These are phyloP conservation scores for Macrostomum cliftonense DNA, from an alignment of 2,888 invertebrate genomes.

Conservation along the genomic window DNA sequence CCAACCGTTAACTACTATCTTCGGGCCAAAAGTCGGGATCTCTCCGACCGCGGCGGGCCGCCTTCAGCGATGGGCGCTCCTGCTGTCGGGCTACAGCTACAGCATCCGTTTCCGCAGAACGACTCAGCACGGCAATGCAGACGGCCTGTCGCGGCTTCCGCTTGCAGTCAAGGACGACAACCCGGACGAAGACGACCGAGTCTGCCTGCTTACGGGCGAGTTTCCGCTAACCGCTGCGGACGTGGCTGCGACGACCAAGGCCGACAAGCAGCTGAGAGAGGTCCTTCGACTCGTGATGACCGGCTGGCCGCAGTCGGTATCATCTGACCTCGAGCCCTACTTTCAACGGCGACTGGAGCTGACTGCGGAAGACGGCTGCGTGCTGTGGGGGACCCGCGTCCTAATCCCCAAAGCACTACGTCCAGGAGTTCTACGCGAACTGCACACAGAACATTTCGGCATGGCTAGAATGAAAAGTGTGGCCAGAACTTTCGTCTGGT, in stretches of 20 bases:
- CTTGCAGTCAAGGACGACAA: not conserved
- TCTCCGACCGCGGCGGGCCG: conserved; percentile 4
- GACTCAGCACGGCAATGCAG: conserved; percentile 4
- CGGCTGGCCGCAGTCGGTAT: conserved; percentile 2
- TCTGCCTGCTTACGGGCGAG: no score
- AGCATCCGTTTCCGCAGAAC: conserved; percentile 4
- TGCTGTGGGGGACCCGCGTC: not conserved
- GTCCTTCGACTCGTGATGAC: not conserved
- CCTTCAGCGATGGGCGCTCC: conserved; percentile 5
- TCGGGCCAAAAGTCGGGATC: not conserved
- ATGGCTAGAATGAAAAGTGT: not conserved
- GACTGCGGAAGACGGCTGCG: not conserved
- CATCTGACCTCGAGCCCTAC: not conserved
- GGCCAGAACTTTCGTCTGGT: not conserved
- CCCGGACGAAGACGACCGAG: not conserved
- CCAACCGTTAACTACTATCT: conserved; percentile 2
- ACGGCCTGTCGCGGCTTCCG: conserved; percentile 8
- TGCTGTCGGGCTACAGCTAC: conserved; percentile 6
- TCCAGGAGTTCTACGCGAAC: not conserved
- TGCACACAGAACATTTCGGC: not conserved
- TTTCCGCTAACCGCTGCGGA: conserved; percentile 1
- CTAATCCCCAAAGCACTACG: not conserved
- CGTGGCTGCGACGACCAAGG: conserved; percentile 3
- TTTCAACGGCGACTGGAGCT: not conserved
- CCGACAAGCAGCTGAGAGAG: not conserved